Evolutionary conservation across 2,797 vertebrate species (phyloP), one percentile per base, ranked within the genome.

Genomic region (Notolepis coatsorum): DNA sequence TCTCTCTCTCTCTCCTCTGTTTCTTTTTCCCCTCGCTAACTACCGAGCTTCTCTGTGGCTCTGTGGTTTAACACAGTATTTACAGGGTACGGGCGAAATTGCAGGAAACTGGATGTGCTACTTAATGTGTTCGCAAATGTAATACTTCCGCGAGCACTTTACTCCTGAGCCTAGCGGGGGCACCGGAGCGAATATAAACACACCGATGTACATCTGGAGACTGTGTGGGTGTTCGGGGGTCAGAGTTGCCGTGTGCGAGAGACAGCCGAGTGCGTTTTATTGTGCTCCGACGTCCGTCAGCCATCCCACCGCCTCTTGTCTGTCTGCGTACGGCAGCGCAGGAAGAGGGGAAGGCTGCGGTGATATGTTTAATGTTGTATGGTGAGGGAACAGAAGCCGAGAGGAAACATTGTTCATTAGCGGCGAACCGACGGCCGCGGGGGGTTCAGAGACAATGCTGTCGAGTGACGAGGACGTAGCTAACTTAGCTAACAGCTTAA

Each of bases 51-150:
- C 45, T 2, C 78, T 78, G 79, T 75, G 80, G 80, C 80, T 81
- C 75, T 86, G 87, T 39, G 84, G 79, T 89, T 69, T 68, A 63
- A 71, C 69, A 63, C 84, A 79, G 70, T 83, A 84, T 88, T 91
- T 88, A 88, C 74, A 78, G 65, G 76, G 81, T 82, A 83, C 58
- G 48, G 77, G 73, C 74, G 57, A 90, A 91, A 91, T 88, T 87
- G 88, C 87, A 90, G 90, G 90, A 92, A 91, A 89, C 75, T 84
- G 82, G 83, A 88, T 87, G 84, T 89, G 84, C 81, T 86, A 77
- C 87, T 92, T 90, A 89, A 91, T 90, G 91, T 87, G 84, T 91
- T 89, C 45, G 30, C 83, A 84, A 89, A 90, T 88, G 80, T 89
- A 92, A 91, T 90, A 88, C 90, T 92, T 93, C 91, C 90, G 87